These are phyloP conservation scores for Microtus oregoni DNA, from an alignment of 2,113 vertebrate genomes.

Conservation along the genomic window DNA sequence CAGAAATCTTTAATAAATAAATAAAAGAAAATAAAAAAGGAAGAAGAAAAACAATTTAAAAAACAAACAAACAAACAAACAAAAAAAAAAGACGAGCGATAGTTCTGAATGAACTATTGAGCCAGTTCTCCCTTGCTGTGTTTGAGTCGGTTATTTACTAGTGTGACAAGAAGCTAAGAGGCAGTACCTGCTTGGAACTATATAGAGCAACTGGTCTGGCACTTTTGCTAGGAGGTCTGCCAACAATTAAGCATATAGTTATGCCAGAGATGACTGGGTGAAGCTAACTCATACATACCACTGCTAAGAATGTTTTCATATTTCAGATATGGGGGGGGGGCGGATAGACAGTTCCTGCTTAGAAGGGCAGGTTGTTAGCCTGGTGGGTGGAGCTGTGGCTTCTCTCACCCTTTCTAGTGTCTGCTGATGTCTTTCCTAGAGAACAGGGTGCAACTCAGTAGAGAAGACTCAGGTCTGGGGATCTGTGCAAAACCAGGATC, in stretches of 20 bases:
- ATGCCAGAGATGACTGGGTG: neutral
- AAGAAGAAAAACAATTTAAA: too few relatives aligned
- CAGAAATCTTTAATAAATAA: too few relatives aligned
- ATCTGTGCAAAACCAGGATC: neutral
- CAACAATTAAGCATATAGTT: neutral
- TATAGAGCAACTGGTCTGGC: neutral
- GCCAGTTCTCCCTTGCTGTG: neutral
- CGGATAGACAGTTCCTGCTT: neutral
- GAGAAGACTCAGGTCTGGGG: neutral
- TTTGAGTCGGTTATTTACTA: neutral
- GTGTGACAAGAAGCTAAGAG: neutral
- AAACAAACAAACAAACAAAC: too few relatives aligned
- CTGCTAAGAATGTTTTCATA: neutral
- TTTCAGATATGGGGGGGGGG: neutral
- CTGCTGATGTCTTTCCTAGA: neutral
- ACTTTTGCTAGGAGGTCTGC: neutral
- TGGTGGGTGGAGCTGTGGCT: neutral
- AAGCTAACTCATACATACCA: neutral
- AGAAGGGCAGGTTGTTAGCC: neutral
- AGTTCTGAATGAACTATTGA: neutral
- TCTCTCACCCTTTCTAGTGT: neutral
- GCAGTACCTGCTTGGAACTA: neutral
- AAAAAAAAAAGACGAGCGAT: too few relatives aligned
- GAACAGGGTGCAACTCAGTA: too few relatives aligned
- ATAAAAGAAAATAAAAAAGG: too few relatives aligned